phyloP scores from a whole-genome alignment of 2,888 invertebrate genomes.

The Metellina segmentata region DNA sequence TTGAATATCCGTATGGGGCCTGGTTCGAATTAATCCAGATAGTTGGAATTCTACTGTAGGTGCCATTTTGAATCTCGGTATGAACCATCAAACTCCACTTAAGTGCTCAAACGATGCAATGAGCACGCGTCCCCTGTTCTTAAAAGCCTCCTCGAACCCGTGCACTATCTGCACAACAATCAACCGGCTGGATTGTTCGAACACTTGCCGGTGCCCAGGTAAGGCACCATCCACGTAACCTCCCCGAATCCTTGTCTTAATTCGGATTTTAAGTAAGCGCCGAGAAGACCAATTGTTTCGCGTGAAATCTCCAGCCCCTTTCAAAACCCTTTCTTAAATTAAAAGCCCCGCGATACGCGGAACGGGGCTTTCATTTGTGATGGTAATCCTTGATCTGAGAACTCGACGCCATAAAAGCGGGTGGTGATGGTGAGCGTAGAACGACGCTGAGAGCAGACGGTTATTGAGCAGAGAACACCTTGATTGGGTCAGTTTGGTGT shows the following conservation, averaged over 20 bases:
- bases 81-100: too few species aligned
- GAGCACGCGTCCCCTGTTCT: slow-evolving; percentile 13
- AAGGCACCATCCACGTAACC: background rate
- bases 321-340: slow-evolving; percentile 53
- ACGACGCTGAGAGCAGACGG: slow-evolving; percentile 11
- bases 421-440: background rate
- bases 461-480: slow-evolving; percentile 5
- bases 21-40: too few species aligned
- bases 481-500: slow-evolving; percentile 48
- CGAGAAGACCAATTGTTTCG: slow-evolving; percentile 53
- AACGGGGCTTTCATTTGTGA: slow-evolving; percentile 43
- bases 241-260: slow-evolving; percentile 40
- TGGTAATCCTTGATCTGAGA: slow-evolving; percentile 43
- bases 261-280: slow-evolving; percentile 62
- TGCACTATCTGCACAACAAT: slow-evolving; percentile 38
- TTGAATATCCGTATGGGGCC: too few species aligned
- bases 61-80: too few species aligned
- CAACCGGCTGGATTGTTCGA: slow-evolving; percentile 36
- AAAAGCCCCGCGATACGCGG: slow-evolving; percentile 34
- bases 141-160: background rate
- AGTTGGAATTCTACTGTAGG: too few species aligned
- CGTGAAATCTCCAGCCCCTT: slow-evolving; percentile 31
- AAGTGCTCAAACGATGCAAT: background rate
- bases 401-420: background rate
- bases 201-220: slow-evolving; percentile 1